Percentiles rank a stretch among this genome's conserved stretches.
Evolutionary conservation across 2,888 invertebrate species (phyloP).

Genomic region (Cantharis flavilabris): DNA sequence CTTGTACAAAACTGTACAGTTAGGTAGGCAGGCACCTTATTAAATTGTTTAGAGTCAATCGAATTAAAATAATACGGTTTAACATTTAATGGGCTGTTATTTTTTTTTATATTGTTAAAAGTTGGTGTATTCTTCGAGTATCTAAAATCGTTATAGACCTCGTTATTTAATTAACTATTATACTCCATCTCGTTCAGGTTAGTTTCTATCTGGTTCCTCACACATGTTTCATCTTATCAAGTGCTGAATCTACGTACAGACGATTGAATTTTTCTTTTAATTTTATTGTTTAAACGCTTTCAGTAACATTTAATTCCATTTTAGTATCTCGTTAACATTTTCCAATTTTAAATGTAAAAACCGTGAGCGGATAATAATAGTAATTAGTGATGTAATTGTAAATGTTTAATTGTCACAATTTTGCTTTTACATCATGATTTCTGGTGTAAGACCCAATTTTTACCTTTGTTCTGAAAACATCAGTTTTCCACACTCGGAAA

Average conservation of each 20-base stretch:
- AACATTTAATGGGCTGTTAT: not conserved
- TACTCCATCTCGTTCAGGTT: conserved; percentile 49
- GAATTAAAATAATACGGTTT: not conserved
- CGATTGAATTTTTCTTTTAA: conserved; percentile 29
- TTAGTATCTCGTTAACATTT: conserved; percentile 11
- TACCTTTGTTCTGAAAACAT: not conserved
- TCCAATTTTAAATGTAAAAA: conserved; percentile 2
- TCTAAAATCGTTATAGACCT: conserved; percentile 50
- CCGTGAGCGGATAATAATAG: not conserved
- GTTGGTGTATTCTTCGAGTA: conserved; percentile 44
- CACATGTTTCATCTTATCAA: conserved; percentile 54
- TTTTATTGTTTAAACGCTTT: conserved; percentile 25
- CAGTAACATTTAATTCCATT: conserved; percentile 21
- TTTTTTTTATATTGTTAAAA: conserved; percentile 39
- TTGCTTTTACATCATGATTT: not conserved
- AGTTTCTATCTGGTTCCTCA: conserved; percentile 54
- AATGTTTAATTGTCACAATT: not conserved
- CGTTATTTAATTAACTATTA: conserved; percentile 56
- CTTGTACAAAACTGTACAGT: not conserved
- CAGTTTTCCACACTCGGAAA: too few species aligned
- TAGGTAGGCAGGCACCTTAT: not conserved
- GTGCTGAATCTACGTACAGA: conserved; percentile 49
- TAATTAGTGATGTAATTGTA: conserved; percentile 1
- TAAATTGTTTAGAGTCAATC: not conserved
- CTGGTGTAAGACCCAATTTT: not conserved